Conservation (phyloP, 2,888 invertebrate genomes). For the Hoplodrina blanda region DNA sequence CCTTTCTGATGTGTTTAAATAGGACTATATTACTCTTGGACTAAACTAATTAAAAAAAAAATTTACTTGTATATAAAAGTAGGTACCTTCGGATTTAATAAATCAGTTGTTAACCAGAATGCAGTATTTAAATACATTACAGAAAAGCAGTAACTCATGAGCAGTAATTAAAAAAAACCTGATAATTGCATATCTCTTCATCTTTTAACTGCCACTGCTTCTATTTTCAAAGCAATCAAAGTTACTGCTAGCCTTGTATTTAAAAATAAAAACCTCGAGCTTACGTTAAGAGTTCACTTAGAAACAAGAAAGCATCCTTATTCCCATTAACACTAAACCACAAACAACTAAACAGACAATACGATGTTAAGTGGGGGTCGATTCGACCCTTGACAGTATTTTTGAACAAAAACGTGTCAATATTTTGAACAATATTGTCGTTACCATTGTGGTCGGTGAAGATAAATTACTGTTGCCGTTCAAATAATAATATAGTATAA, state of each 20-base stretch:
- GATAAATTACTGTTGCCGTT: slow-evolving; percentile 87
- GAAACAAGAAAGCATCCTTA: slow-evolving; percentile 32
- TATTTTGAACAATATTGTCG: slow-evolving; percentile 89
- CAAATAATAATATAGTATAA: slow-evolving; percentile 80
- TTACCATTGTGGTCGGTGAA: slow-evolving; percentile 85
- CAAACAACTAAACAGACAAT: slow-evolving; percentile 77
- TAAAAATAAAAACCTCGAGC: neutral
- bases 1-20: too few species aligned
- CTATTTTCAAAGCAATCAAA: neutral
- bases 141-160: too few species aligned
- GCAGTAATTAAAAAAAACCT: too few species aligned
- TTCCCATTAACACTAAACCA: slow-evolving; percentile 50
- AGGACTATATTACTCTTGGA: too few species aligned
- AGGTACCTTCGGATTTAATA: too few species aligned
- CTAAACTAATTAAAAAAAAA: too few species aligned
- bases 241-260: neutral
- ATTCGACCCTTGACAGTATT: slow-evolving; percentile 74
- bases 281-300: neutral
- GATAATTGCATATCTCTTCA: too few species aligned
- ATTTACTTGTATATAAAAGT: too few species aligned
- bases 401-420: slow-evolving; percentile 88
- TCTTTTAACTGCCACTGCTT: too few species aligned
- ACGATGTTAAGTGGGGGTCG: slow-evolving; percentile 85
- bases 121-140: too few species aligned
- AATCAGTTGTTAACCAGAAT: too few species aligned